phyloP scores from a whole-genome alignment of 64 coral and sea anemone species.

The Dendrophyllia cribrosa region DNA sequence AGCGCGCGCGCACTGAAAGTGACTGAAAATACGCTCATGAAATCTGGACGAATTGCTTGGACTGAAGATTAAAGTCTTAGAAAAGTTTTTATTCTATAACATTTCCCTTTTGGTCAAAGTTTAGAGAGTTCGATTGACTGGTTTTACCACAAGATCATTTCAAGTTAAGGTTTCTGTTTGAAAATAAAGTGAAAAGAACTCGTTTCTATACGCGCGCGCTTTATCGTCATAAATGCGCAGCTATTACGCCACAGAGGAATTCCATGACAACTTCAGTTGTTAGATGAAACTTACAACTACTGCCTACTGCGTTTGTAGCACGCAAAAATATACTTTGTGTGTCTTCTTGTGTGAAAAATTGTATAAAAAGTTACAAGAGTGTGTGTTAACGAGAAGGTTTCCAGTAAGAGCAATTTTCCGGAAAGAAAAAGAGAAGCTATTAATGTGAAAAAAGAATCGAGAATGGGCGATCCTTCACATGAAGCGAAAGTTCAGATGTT shows the following conservation, averaged over 20 bases:
- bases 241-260: slow-evolving; percentile 7
- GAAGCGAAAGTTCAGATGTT: neutral
- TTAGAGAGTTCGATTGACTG: too few relatives aligned
- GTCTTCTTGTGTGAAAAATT: neutral
- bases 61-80: too few relatives aligned
- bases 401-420: neutral
- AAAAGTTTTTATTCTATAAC: too few relatives aligned
- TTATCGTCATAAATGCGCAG: neutral
- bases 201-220: neutral
- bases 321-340: neutral
- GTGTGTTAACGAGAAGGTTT: too few relatives aligned
- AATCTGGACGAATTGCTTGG: too few relatives aligned
- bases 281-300: neutral
- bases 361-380: neutral
- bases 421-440: neutral
- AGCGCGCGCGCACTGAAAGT: too few relatives aligned
- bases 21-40: too few relatives aligned
- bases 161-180: too few relatives aligned
- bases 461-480: neutral
- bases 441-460: neutral
- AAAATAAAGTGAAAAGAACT: too few relatives aligned
- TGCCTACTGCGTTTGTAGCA: neutral
- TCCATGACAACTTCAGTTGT: slow-evolving; percentile 1
- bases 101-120: too few relatives aligned
- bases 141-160: too few relatives aligned